A percentile compares a stretch with the other conserved stretches of the same genome.
These are phyloP conservation scores for Tetraneura akinire DNA, from an alignment of 1,140 invertebrate species.

Conservation along the genomic window DNA sequence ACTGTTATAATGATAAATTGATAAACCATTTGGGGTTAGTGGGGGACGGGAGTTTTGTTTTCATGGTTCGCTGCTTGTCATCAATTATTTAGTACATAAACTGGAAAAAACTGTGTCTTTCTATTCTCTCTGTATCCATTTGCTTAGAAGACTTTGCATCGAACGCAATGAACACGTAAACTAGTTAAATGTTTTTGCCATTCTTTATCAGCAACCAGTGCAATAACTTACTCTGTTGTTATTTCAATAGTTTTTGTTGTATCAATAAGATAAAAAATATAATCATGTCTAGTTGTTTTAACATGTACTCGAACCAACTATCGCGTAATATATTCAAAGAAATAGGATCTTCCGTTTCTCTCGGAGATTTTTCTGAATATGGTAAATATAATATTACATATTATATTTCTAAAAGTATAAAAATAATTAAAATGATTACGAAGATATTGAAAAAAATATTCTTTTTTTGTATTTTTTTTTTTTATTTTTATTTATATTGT, in stretches of 20 bases:
- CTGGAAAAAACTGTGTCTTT: neutral
- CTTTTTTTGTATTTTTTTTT: too few relatives aligned
- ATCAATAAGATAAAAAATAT: neutral
- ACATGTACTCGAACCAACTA: neutral
- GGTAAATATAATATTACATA: constrained; percentile 33
- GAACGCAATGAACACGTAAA: neutral
- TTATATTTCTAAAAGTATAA: too few relatives aligned
- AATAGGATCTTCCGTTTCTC: neutral
- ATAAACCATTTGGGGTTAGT: neutral
- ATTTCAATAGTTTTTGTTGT: neutral
- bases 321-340: neutral
- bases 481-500: too few relatives aligned
- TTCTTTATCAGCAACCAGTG: neutral
- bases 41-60: neutral
- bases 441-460: too few relatives aligned
- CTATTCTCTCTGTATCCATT: neutral
- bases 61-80: neutral
- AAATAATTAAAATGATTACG: too few relatives aligned
- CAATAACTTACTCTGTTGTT: too few relatives aligned
- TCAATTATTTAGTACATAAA: neutral
- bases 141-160: neutral
- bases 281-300: neutral
- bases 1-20: too few relatives aligned
- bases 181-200: neutral
- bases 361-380: constrained; percentile 14